Evolutionary conservation across 2,113 vertebrate genomes (phyloP), one percentile per base, ranked within the genome.

Genomic region (Martes martes): DNA sequence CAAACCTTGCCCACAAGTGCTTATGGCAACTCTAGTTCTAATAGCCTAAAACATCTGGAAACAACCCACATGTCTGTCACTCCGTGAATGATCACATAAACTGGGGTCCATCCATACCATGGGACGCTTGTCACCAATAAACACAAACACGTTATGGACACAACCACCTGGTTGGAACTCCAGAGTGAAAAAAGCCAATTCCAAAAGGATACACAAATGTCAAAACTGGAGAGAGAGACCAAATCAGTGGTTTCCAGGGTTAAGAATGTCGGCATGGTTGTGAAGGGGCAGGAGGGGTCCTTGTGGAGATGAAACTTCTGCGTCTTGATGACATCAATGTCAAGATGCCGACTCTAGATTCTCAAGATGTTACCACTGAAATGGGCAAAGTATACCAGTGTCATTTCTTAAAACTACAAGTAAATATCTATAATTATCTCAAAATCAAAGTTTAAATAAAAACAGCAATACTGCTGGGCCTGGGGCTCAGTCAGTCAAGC

Each of bases 341-440:
- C 61, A 45, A 47, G 39, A 14, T 2, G 6, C 31, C 1, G 15
- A 31, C 10, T 9, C 63, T 15, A 5, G 83, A 19, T 45, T 21
- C 4, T 45, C 47, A 9, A 10, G 28, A n/a, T 14, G n/a, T 39
- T 11, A 33, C 45, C 10, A 2, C 2, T 18, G 14, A 21, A 21
- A 31, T 0, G 4, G n/a, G 45, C 15, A 15, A 33, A 14, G 52
- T 1, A 31, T 4, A 0, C 65, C 1, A 0, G 31, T 16, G 18
- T 7, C 31, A 47, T 36, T 28, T 26, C 52, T 21, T 47, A 78
- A 78, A 78, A 47, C 26, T 78, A 78, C 42, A 47, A 45, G 26
- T 47, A 76, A 76, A 18, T 47, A 31, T 7, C 73, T 26, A 4
- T 47, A 28, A 8, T 0, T 16, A 26, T 15, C n/a, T 55, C 71